These are phyloP conservation scores for Clupea harengus DNA, from an alignment of 2,113 vertebrate species.

Conservation along the genomic window DNA sequence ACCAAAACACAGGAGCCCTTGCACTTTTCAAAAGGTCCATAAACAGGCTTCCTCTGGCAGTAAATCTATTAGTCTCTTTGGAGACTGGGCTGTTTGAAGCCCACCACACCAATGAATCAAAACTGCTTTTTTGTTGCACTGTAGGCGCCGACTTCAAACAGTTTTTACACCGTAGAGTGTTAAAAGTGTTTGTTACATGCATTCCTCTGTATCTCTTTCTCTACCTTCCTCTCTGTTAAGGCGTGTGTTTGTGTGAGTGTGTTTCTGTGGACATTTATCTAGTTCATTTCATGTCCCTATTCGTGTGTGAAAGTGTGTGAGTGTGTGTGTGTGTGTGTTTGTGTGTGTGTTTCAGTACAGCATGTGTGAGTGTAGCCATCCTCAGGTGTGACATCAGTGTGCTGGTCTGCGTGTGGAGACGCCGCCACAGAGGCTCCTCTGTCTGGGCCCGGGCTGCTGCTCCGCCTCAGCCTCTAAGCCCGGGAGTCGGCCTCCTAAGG, in stretches of 20 bases:
- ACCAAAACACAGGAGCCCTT: neutral
- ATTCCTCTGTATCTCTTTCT: neutral
- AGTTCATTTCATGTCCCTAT: neutral
- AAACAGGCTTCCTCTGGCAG: neutral
- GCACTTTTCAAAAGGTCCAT: neutral
- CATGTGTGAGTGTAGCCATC: neutral
- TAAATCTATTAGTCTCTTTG: neutral
- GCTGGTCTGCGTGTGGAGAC: neutral
- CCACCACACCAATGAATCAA: neutral
- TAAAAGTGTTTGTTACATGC: neutral
- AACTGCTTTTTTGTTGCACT: neutral
- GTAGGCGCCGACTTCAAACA: neutral
- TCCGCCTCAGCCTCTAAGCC: neutral
- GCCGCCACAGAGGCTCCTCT: neutral
- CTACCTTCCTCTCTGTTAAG: neutral
- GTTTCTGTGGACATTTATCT: neutral
- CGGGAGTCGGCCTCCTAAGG: neutral
- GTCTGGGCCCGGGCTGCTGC: neutral
- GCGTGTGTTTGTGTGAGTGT: constrained; percentile 9
- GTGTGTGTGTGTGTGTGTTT: constrained; percentile 14
- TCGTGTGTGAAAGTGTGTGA: neutral
- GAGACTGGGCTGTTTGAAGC: neutral
- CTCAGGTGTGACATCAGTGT: constrained; percentile 8
- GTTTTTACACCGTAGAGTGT: constrained; percentile 8
- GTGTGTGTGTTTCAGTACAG: neutral